Percentiles rank a stretch among this genome's conserved stretches.
Evolutionary conservation across 2,888 invertebrate genomes (phyloP).

Genomic region (Eilema caniola): DNA sequence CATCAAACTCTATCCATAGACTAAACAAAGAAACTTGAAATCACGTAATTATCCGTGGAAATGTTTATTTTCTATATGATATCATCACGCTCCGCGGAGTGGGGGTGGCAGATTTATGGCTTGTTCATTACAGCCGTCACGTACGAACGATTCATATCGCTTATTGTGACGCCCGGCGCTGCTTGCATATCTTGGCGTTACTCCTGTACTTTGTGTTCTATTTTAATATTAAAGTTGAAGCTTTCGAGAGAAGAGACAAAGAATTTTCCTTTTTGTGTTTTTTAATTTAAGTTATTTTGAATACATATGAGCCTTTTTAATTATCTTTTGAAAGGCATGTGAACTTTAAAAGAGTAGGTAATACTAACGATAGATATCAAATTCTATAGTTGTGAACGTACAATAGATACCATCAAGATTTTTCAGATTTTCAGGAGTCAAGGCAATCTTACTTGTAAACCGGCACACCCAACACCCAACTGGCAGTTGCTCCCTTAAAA

Average conservation of each 20-base stretch:
- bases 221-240: conserved; percentile 25
- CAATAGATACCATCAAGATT: too few species aligned
- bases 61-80: conserved; percentile 26
- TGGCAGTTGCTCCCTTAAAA: too few species aligned
- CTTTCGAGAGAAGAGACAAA: background rate
- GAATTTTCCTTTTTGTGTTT: background rate
- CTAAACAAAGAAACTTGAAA: conserved; percentile 20
- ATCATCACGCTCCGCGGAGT: conserved; percentile 29
- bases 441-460: too few species aligned
- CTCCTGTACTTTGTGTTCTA: conserved; percentile 30
- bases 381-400: too few species aligned
- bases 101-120: conserved; percentile 40
- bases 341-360: too few species aligned
- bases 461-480: too few species aligned
- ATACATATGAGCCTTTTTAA: background rate
- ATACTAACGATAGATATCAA: too few species aligned
- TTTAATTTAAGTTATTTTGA: background rate
- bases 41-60: conserved; percentile 19
- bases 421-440: too few species aligned
- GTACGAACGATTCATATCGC: conserved; percentile 41
- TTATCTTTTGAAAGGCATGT: too few species aligned
- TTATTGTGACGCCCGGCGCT: conserved; percentile 47
- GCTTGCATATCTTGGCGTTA: conserved; percentile 36
- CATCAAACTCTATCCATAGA: conserved; percentile 6
- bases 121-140: conserved; percentile 44